These are phyloP conservation scores for Hymenopus coronatus DNA, from an alignment of 2,888 invertebrate genomes.

Conservation along the genomic window DNA sequence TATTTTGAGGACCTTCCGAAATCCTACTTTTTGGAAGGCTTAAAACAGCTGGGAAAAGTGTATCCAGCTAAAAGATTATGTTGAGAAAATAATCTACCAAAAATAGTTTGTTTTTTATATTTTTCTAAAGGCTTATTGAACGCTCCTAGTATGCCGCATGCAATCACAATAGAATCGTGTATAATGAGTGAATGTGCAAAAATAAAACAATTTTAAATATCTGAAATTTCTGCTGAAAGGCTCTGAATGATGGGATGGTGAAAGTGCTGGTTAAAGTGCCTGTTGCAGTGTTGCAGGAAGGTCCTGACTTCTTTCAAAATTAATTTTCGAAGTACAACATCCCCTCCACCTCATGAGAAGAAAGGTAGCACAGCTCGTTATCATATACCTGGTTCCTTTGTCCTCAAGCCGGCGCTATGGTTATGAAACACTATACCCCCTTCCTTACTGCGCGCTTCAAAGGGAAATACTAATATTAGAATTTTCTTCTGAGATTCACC, in stretches of 20 bases:
- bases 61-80: too few species aligned
- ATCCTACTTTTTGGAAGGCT: too few species aligned
- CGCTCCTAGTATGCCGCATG: too few species aligned
- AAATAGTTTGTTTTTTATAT: too few species aligned
- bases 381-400: not conserved
- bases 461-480: not conserved
- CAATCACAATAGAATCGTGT: too few species aligned
- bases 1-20: too few species aligned
- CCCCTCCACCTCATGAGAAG: not conserved
- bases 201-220: too few species aligned
- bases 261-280: not conserved
- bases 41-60: too few species aligned
- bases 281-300: not conserved
- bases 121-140: too few species aligned
- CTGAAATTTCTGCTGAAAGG: not conserved
- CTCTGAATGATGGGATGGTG: too few species aligned
- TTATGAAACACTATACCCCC: not conserved
- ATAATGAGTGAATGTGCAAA: too few species aligned
- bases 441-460: not conserved
- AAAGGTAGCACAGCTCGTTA: not conserved
- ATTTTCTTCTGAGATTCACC: not conserved
- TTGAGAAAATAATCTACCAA: too few species aligned
- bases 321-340: not conserved
- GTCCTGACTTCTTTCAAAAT: not conserved
- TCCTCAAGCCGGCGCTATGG: not conserved